Base-by-base conservation (phyloP, 2,113 vertebrate species). In the Tiliqua scincoides region DNA sequence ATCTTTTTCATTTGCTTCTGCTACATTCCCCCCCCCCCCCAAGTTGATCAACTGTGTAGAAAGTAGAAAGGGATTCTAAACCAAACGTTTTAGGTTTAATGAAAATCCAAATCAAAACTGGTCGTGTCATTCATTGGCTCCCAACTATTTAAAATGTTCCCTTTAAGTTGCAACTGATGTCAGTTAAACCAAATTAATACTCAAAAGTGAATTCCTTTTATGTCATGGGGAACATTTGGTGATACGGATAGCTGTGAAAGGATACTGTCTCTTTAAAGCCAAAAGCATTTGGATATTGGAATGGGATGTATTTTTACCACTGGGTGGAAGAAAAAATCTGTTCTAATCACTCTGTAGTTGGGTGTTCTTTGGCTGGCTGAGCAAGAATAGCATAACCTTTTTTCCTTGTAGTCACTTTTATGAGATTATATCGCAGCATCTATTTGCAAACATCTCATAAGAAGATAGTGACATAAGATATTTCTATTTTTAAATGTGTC, bases 401-500 rank as follows among this genome's bases (percentile, higher is more conserved):
- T n/a, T 94, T 93, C 80, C 74, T 85, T 91, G 91, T 88, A 88
- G 92, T 93, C 90, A 91, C 84, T 93, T 86, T 91, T 93, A 86
- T 82, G 21, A 62, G 54, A 48, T 23, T 62, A 20, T n/a, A 57
- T 93, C 85, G 72, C 40, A 83, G 76, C 94, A 90, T 92, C 82
- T 95, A 88, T 94, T 95, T 94, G 71, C 79, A 85, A 86, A 70
- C 18, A 25, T 75, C 75, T 91, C 62, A 65, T 95, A 81, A 93
- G 89, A 91, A 93, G 93, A 94, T 92, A 91, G 89, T 96, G 89
- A 94, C 95, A 54, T 94, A 94, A 93, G 88, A 85, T 93, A 93
- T 94, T 94, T 95, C 94, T 91, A 92, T 93, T 97, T 96, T 95
- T 92, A 96, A 94, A 96, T 91, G 92, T 97, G 93, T 97, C 91